Evolutionary conservation across 1,140 invertebrate genomes (phyloP), one percentile per base, ranked within the genome.

Genomic region (Ditylenchus dipsaci): DNA sequence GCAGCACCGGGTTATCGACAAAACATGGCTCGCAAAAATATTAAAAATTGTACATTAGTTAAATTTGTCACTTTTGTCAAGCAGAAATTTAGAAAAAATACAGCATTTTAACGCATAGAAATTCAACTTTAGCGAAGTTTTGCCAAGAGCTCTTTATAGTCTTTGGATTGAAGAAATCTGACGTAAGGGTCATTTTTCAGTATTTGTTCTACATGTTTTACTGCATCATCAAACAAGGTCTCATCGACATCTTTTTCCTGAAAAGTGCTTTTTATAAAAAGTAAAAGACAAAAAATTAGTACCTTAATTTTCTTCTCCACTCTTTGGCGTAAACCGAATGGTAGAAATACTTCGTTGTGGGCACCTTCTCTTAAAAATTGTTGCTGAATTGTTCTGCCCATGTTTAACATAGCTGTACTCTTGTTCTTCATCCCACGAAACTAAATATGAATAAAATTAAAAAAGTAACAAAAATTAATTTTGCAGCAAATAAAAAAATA

Each of bases 201-300:
- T 19, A 80, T 73, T 61, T 82, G 78, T 64, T 82, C 80, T 15
- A 82, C 79, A 47, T 82, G 81, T 43, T 82, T 82, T 11, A 79
- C 78, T 3, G 80, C 76, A 19, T 83, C 81, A 65, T 82, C 80
- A 56, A 82, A 82, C 3, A 82, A 63, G 1, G 72, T 73, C n/a
- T 80, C 72, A 57, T 82, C 80, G 27, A 82, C 75, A n/a, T 79
- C 68, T 49, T 82, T 82, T 56, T 82, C 78, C 11, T 53, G 3
- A 19, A 53, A 53, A 3, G 11, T 38, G 33, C 11, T 11, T 11
- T 38, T 38, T 53, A 1, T 15, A 26, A 53, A 53, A 21, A 53
- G 3, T 5, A 53, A 3, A 53, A 3, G 49, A 53, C 8, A 21
- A 26, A 53, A 53, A 53, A 45, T 45, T 45, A 13, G 43, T 26